Percentiles rank a stretch among this genome's conserved stretches.
phyloP scores from a whole-genome alignment of 2,797 vertebrate genomes.

The Amazona ochrocephala region DNA sequence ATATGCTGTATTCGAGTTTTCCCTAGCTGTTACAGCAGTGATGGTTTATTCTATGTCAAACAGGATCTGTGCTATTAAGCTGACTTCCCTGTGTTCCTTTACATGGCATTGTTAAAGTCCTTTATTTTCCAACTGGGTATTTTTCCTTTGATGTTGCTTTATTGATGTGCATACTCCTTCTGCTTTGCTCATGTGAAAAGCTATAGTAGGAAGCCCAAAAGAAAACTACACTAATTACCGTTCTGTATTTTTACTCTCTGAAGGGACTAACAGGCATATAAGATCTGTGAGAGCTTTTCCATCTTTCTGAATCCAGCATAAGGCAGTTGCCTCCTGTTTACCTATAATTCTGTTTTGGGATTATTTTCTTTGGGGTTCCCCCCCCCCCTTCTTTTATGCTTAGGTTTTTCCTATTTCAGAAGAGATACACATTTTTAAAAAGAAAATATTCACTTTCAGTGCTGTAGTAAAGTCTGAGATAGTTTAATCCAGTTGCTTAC shows the following conservation, averaged over 20 bases:
- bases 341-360: not conserved
- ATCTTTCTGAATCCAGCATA: not conserved
- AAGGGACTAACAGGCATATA: not conserved
- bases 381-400: not conserved
- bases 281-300: not conserved
- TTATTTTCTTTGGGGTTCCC: not conserved
- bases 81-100: not conserved
- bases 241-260: slow-evolving; percentile 13
- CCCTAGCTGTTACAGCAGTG: not conserved
- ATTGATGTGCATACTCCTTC: not conserved
- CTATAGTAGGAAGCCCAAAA: not conserved
- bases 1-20: not conserved
- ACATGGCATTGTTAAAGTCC: not conserved
- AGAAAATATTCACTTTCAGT: not conserved
- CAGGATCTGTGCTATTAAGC: not conserved
- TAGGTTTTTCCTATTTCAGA: not conserved
- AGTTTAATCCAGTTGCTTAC: not conserved
- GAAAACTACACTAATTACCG: not conserved
- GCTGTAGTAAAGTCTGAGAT: not conserved
- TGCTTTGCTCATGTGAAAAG: not conserved
- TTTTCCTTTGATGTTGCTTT: slow-evolving; percentile 29
- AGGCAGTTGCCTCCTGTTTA: not conserved
- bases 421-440: not conserved
- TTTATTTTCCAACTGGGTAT: not conserved
- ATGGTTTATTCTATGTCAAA: not conserved